Base-by-base conservation (phyloP, 2,888 invertebrate genomes). In the Koerneria pararmatus region DNA sequence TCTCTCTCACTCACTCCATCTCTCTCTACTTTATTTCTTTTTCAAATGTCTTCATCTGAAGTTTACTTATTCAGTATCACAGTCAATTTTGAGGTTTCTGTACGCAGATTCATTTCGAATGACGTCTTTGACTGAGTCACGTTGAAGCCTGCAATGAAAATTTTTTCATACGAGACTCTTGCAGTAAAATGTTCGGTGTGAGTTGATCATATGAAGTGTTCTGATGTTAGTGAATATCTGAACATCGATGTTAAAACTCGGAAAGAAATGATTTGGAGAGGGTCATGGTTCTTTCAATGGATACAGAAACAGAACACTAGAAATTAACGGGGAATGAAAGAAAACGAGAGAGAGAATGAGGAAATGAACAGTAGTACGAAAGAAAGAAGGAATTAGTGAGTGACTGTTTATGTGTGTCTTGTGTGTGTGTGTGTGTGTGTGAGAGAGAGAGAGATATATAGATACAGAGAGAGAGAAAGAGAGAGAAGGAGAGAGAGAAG, bases 21-120 rank as follows among this genome's bases (percentile, higher is more conserved):
- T n/a, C n/a, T n/a, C n/a, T n/a, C n/a, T n/a, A n/a, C n/a, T n/a
- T n/a, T n/a, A n/a, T n/a, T n/a, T n/a, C n/a, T n/a, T n/a, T n/a
- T n/a, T n/a, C 54, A 46, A 24, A 27, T 56, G 64, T 41, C 54
- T 35, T 49, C 49, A 11, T 62, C 53, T 62, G 51, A 62, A 62
- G 62, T 62, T 41, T 27, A 34, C n/a, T 29, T 61, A 31, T 22
- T 24, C 46, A 41, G 3, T 58, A 35, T n/a, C 24, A 37, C 35
- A 3, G 57, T 3, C 4, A 34, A 3, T 31, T 34, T 1, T 54
- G n/a, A 5, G 19, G 19, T 54, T 19, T n/a, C 54, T 54, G n/a
- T 54, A n/a, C 32, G n/a, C 34, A 51, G 51, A n/a, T n/a, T 51
- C 27, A 11, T 51, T 51, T 51, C 1, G 1, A 11, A 56, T 11